phyloP scores from a whole-genome alignment of 2,113 vertebrate species.

The Lucifuga dentata region DNA sequence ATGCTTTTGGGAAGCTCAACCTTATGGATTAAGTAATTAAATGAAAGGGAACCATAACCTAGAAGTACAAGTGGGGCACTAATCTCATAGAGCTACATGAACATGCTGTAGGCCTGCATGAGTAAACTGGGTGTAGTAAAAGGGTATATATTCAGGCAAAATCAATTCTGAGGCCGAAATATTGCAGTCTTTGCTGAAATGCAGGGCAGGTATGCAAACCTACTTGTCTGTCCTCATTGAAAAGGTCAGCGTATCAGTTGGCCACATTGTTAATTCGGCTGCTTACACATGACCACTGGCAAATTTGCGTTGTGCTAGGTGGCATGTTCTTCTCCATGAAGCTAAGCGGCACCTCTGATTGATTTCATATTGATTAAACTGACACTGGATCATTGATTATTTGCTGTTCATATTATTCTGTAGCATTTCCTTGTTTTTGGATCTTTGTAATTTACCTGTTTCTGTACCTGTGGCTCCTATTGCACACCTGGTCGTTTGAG shows the following conservation, averaged over 20 bases:
- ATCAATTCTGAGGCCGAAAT: conserved; percentile 6
- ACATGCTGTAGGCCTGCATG: conserved; percentile 12
- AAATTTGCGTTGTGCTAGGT: no score
- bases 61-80: conserved; percentile 19
- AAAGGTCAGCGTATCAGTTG: not conserved
- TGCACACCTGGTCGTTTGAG: no score
- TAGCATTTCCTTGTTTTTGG: no score
- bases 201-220: conserved; percentile 7
- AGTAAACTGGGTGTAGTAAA: conserved; percentile 12
- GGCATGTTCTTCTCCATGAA: no score
- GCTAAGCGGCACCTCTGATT: no score
- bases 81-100: conserved; percentile 18
- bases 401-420: no score
- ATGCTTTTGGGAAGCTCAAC: conserved; percentile 64
- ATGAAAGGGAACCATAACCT: conserved; percentile 32
- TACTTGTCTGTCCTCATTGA: not conserved
- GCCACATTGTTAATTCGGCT: not conserved
- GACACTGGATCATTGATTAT: no score
- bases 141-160: conserved; percentile 18
- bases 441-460: no score
- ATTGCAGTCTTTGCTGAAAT: conserved; percentile 11
- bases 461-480: no score
- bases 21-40: conserved; percentile 25
- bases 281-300: no score
- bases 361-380: no score